These are phyloP conservation scores for Andrena fulva DNA, from an alignment of 2,888 invertebrate genomes.

Conservation along the genomic window DNA sequence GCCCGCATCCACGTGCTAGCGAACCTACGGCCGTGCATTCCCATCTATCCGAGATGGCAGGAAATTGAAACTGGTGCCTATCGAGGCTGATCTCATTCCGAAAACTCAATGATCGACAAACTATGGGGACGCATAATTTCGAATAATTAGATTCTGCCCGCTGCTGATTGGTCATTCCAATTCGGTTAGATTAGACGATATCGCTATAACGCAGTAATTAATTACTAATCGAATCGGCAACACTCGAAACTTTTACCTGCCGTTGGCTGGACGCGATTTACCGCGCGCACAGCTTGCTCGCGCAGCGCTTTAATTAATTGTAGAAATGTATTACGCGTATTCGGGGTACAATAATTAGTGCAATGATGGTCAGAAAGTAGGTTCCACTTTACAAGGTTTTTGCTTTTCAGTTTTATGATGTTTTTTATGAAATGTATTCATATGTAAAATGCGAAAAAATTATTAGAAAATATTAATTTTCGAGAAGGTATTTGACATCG, in stretches of 20 bases:
- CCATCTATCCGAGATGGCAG: constrained; percentile 49
- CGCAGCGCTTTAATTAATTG: background rate
- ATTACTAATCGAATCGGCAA: constrained; percentile 9
- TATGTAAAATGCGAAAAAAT: too few relatives aligned
- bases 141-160: constrained; percentile 29
- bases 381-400: too few relatives aligned
- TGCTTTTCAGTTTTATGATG: too few relatives aligned
- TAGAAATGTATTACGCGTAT: too few relatives aligned
- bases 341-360: too few relatives aligned
- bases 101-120: constrained; percentile 61
- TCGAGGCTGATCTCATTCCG: constrained; percentile 56
- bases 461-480: too few relatives aligned
- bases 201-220: background rate
- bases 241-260: background rate
- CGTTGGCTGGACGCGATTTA: too few relatives aligned
- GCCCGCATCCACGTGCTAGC: constrained; percentile 4
- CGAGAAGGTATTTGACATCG: too few relatives aligned
- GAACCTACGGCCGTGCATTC: constrained; percentile 18
- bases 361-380: too few relatives aligned
- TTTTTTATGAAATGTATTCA: too few relatives aligned
- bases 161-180: constrained; percentile 32
- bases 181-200: constrained; percentile 5
- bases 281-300: too few relatives aligned
- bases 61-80: constrained; percentile 62
- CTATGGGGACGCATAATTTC: constrained; percentile 48